These are phyloP conservation scores for Sinosuthora webbiana DNA, from an alignment of 2,113 vertebrate genomes.

Conservation along the genomic window DNA sequence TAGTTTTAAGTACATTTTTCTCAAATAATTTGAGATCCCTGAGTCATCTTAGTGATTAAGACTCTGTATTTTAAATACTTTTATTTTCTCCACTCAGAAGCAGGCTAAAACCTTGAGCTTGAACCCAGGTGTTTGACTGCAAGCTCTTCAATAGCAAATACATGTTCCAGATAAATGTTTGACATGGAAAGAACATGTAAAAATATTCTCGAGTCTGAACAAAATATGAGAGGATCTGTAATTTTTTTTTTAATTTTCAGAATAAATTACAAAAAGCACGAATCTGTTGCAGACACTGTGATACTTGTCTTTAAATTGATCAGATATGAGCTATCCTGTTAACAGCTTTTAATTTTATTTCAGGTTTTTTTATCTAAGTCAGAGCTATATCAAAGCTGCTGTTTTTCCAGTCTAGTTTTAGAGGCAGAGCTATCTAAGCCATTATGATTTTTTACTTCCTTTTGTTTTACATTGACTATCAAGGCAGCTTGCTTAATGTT, in stretches of 20 bases:
- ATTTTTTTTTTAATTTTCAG: neutral
- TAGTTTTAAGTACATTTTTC: neutral
- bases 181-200: neutral
- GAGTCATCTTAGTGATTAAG: neutral
- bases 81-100: neutral
- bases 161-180: neutral
- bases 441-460: neutral
- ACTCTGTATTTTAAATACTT: neutral
- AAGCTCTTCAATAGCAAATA: neutral
- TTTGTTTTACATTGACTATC: neutral
- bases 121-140: neutral
- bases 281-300: neutral
- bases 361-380: fast-evolving
- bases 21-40: neutral
- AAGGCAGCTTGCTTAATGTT: neutral
- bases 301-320: neutral
- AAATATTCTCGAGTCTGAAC: neutral
- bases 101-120: neutral
- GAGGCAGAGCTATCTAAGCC: neutral
- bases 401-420: neutral
- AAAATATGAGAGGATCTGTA: neutral
- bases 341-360: neutral
- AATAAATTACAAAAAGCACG: neutral
- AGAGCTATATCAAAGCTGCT: neutral
- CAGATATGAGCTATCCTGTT: neutral